Conservation (phyloP, 2,888 invertebrate genomes). For the Stenoptilia bipunctidactyla region DNA sequence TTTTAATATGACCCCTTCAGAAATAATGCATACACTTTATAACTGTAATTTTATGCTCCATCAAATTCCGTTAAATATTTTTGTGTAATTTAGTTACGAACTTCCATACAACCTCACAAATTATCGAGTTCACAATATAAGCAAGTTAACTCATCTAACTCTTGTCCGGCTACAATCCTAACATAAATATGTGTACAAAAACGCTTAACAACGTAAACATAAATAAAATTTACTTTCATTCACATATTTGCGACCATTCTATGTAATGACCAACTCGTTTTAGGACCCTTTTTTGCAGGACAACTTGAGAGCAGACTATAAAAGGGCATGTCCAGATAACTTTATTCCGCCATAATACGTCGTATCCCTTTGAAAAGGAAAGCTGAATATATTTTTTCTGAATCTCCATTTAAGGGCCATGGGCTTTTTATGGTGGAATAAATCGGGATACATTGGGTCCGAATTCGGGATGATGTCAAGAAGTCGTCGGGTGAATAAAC, state of each 20-base stretch:
- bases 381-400: conserved; percentile 59
- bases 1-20: too few relatives aligned
- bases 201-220: too few relatives aligned
- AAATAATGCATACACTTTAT: too few relatives aligned
- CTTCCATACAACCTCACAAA: too few relatives aligned
- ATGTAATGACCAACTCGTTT: conserved; percentile 47
- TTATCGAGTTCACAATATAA: too few relatives aligned
- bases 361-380: conserved; percentile 63
- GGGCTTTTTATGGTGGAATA: conserved; percentile 49
- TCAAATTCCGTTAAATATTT: too few relatives aligned
- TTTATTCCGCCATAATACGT: conserved; percentile 58
- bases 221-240: conserved; percentile 40
- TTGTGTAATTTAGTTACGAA: too few relatives aligned
- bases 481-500: too few relatives aligned
- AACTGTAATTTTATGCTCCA: too few relatives aligned
- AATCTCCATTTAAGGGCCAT: conserved; percentile 50
- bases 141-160: too few relatives aligned
- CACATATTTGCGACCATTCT: conserved; percentile 43
- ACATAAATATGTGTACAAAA: too few relatives aligned
- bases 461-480: background rate
- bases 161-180: too few relatives aligned
- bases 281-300: conserved; percentile 46
- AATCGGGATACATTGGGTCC: conserved; percentile 31
- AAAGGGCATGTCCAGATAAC: conserved; percentile 64
- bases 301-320: conserved; percentile 31